phyloP scores from a whole-genome alignment of 2,888 invertebrate species.

The Tanytarsus gracilentus region DNA sequence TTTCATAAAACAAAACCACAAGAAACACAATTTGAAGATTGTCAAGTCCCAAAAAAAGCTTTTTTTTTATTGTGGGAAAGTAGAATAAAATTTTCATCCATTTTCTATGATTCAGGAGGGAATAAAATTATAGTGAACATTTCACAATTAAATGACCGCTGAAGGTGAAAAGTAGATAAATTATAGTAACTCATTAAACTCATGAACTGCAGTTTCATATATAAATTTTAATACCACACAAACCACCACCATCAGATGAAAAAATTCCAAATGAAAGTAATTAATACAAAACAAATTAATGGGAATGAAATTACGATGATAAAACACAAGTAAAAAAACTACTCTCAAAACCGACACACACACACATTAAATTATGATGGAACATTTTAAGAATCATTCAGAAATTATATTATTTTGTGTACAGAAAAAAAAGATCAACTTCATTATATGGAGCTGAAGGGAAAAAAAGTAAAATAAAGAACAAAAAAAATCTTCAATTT shows the following conservation, averaged over 20 bases:
- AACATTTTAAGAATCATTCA: background rate
- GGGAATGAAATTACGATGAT: too few species aligned
- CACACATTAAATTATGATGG: background rate
- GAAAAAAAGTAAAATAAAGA: slow-evolving; percentile 29
- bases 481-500: slow-evolving; percentile 23
- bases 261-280: background rate
- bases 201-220: too few species aligned
- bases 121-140: too few species aligned
- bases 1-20: slow-evolving; percentile 25
- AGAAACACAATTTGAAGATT: background rate
- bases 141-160: too few species aligned
- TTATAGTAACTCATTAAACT: too few species aligned
- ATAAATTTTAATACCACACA: too few species aligned
- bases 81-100: too few species aligned
- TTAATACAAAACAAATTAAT: too few species aligned
- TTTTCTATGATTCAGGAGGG: too few species aligned
- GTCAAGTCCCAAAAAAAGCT: background rate
- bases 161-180: too few species aligned
- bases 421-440: slow-evolving; percentile 12
- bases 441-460: background rate
- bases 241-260: background rate
- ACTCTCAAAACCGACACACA: slow-evolving; percentile 12
- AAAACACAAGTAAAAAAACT: slow-evolving; percentile 7
- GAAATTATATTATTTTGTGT: slow-evolving; percentile 28
- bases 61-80: too few species aligned